phyloP scores from a whole-genome alignment of 2,797 vertebrate species.

The Chloroceryle inda region DNA sequence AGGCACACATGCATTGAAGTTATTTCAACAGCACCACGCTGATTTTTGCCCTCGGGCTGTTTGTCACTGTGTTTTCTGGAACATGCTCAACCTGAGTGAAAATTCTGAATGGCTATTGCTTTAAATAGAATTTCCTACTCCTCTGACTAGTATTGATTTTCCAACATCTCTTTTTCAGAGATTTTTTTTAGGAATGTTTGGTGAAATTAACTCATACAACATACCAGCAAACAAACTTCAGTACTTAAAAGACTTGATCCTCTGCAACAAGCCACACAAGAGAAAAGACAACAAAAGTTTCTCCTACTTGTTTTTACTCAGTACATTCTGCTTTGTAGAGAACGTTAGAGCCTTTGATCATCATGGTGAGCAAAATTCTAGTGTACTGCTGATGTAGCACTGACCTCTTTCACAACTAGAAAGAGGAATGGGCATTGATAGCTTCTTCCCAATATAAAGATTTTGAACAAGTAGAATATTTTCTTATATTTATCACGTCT shows the following conservation, averaged over 20 bases:
- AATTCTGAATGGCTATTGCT: not conserved
- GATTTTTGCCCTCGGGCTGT: not conserved
- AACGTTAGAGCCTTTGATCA: not conserved
- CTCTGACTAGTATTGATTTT: not conserved
- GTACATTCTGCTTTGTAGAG: not conserved
- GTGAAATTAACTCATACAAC: not conserved
- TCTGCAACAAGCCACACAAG: not conserved
- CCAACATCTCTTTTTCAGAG: not conserved
- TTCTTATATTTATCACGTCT: not conserved
- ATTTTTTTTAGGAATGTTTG: not conserved
- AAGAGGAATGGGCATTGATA: not conserved
- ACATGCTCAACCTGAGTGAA: not conserved
- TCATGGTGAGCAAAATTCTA: not conserved
- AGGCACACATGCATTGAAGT: not conserved
- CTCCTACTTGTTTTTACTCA: not conserved
- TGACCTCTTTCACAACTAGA: not conserved
- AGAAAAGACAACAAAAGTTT: not conserved
- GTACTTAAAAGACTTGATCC: not conserved
- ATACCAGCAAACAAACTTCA: not conserved
- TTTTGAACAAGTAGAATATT: not conserved
- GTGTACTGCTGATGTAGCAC: not conserved
- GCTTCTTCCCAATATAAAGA: not conserved
- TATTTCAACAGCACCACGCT: not conserved
- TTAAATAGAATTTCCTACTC: not conserved
- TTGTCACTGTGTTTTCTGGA: not conserved